Evolutionary conservation across 1,140 invertebrate species (phyloP).

Genomic region (Anastrepha obliqua): DNA sequence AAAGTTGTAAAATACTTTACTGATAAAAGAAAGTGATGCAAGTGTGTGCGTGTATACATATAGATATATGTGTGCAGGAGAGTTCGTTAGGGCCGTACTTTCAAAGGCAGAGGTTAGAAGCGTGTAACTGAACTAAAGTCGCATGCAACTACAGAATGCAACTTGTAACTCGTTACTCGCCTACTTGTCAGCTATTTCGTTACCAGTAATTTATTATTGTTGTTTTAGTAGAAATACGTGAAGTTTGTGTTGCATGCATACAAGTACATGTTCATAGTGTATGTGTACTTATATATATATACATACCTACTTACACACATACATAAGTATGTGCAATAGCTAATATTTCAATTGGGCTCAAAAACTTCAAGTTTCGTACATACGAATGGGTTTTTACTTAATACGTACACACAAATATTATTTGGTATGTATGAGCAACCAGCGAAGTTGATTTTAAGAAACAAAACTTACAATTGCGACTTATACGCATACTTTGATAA

Average conservation of each 20-base stretch:
- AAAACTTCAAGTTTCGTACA: no score
- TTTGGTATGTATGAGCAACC: no score
- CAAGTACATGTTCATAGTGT: background rate
- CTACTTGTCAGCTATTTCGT: background rate
- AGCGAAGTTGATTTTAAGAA: no score
- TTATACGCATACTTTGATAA: no score
- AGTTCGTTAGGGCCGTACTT: background rate
- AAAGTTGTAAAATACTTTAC: slow-evolving; percentile 15
- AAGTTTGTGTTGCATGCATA: background rate
- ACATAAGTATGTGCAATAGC: no score
- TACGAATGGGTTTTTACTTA: no score
- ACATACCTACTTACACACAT: no score
- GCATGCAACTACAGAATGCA: background rate
- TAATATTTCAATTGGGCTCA: no score
- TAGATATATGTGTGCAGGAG: background rate
- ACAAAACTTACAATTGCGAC: no score
- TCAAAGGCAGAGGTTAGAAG: background rate
- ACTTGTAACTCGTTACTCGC: background rate
- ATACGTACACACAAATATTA: no score
- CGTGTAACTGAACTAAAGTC: slow-evolving; percentile 5
- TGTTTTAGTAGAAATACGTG: background rate
- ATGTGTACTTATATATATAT: no score
- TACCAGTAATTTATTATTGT: background rate
- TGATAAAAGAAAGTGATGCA: background rate
- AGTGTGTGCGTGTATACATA: background rate